Percentiles rank a stretch among this genome's conserved stretches.
Evolutionary conservation across 2,113 vertebrate species (phyloP).

Genomic region (Heliornis fulica): DNA sequence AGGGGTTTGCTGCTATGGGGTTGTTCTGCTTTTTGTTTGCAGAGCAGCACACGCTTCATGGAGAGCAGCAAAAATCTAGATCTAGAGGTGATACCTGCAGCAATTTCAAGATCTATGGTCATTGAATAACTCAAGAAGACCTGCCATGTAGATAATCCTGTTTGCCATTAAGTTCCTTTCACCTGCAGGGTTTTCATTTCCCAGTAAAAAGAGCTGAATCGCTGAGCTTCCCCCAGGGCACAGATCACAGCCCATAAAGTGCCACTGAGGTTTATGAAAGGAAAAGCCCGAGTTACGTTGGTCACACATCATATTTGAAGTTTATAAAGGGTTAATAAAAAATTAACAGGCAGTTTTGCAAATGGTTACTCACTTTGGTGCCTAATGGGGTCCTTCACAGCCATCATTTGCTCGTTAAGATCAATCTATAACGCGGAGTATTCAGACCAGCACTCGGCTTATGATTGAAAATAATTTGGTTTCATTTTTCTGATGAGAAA

Average conservation of each 20-base stretch:
- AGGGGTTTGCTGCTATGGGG: background rate
- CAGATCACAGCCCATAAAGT: background rate
- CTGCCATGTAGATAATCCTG: background rate
- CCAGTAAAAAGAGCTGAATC: background rate
- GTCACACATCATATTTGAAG: background rate
- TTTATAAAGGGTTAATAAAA: slow-evolving; percentile 51
- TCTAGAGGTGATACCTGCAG: background rate
- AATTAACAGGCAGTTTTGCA: slow-evolving; percentile 15
- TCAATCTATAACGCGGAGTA: background rate
- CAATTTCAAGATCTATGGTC: background rate
- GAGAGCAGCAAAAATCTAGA: slow-evolving; percentile 16
- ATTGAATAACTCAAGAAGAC: background rate
- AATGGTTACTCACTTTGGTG: background rate
- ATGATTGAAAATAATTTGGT: background rate
- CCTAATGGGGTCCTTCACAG: background rate
- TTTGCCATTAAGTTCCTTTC: background rate
- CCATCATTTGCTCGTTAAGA: background rate
- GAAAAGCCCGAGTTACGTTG: background rate
- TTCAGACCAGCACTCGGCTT: background rate
- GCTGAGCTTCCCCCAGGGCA: background rate
- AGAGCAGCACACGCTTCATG: background rate
- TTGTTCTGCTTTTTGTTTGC: background rate
- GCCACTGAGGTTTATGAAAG: background rate
- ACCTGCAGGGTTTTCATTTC: background rate
- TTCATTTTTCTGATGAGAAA: background rate